A percentile compares a stretch with the other conserved stretches of the same genome.
These are phyloP conservation scores for Sycophaga agraensis DNA, from an alignment of 1,140 invertebrate genomes.

Conservation along the genomic window DNA sequence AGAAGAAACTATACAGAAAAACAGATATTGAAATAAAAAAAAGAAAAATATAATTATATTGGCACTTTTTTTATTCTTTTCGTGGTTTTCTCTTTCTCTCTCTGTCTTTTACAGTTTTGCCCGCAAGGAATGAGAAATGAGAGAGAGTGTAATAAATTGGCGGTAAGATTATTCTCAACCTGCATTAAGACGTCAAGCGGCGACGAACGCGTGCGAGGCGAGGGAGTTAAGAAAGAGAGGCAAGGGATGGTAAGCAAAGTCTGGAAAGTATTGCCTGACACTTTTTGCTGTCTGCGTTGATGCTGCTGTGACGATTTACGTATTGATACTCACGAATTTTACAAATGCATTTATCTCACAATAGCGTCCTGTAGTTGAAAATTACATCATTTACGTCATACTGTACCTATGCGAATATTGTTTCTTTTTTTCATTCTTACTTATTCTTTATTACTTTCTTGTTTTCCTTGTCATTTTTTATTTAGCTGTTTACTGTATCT, in stretches of 20 bases:
- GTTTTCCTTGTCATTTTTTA: too few relatives aligned
- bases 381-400: too few relatives aligned
- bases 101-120: constrained; percentile 12
- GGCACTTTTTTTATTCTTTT: not conserved
- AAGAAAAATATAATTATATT: constrained; percentile 15
- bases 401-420: too few relatives aligned
- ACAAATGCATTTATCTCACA: too few relatives aligned
- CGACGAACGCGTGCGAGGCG: constrained; percentile 44
- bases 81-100: constrained; percentile 15
- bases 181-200: constrained; percentile 61
- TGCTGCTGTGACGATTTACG: constrained; percentile 15
- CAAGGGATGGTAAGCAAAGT: not conserved
- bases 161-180: constrained; percentile 59
- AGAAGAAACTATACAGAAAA: too few relatives aligned
- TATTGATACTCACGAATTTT: too few relatives aligned
- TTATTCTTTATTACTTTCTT: too few relatives aligned
- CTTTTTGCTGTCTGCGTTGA: constrained; percentile 42
- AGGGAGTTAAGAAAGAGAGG: not conserved
- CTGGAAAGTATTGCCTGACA: constrained; percentile 58
- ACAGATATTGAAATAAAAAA: too few relatives aligned
- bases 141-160: constrained; percentile 61
- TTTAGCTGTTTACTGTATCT: too few relatives aligned
- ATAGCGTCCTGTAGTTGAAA: too few relatives aligned
- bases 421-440: too few relatives aligned
- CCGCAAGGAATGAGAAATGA: constrained; percentile 51